Base-by-base conservation (phyloP, 2,113 vertebrate species). In the Tor tambroides region DNA sequence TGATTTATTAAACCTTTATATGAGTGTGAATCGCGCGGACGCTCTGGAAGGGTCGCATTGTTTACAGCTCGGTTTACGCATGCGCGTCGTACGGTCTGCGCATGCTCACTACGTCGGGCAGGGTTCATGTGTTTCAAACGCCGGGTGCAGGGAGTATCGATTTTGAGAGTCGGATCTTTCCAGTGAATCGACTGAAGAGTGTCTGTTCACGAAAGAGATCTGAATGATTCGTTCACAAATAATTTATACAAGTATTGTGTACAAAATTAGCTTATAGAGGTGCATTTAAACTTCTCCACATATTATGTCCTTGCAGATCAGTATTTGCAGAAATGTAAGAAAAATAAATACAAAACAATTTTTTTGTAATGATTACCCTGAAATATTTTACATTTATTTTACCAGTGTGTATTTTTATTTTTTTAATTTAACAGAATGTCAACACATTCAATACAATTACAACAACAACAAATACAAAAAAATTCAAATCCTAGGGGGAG, bases 61-160 rank as follows among this genome's bases (percentile, higher is more conserved):
- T 95, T 96, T 95, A 95, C 95, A 95, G 94, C 92, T 85, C 86
- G 59, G 30, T 88, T 10, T 87, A 92, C 94, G 94, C 95, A 95
- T 94, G 95, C 94, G 84, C 93, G 89, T 46, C 90, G 86, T 49
- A 30, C 6, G 69, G 11, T 17, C n/a, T 87, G 91, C 92, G 93
- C 95, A 92, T 94, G 94, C 94, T 78, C 94, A 89, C 65, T 92
- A 0, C 1, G 82, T 63, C 93, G 92, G 92, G 91, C 85, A 85
- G 56, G 59, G 28, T 49, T 54, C 79, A 17, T 17, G 41, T 7
- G 74, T 46, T 79, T 38, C 26, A 67, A 83, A 59, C 46, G 79
- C 61, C 63, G 85, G 76, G 75, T 77, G 26, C 5, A 63, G 6
- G 38, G 38, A 38, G 38, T 38, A 38, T 38, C 38, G 38, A 7